Evolutionary conservation across 2,888 invertebrate species (phyloP).

Genomic region (Dryobotodes eremita): DNA sequence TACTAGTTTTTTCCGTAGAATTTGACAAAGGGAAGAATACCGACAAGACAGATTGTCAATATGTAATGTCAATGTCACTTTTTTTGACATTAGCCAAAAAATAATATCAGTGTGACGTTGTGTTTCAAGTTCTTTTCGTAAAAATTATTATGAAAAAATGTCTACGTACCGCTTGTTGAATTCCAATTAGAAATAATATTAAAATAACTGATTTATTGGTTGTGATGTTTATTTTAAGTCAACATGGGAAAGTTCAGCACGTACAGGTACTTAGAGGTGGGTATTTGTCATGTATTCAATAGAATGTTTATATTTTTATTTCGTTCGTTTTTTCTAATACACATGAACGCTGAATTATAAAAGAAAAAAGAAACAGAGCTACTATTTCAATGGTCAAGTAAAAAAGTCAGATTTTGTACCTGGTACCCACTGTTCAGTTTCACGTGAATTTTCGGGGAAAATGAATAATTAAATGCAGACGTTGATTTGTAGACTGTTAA

Average conservation of each 20-base stretch:
- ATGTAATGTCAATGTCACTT: slow-evolving; percentile 12
- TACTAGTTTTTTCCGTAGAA: slow-evolving; percentile 4
- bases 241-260: slow-evolving; percentile 90
- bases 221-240: slow-evolving; percentile 86
- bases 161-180: slow-evolving; percentile 26
- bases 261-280: slow-evolving; percentile 90
- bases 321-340: not conserved
- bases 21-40: not conserved
- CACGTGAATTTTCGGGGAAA: not conserved
- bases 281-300: slow-evolving; percentile 52
- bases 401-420: not conserved
- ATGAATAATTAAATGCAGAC: not conserved
- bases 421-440: not conserved
- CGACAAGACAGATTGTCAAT: not conserved
- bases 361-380: not conserved
- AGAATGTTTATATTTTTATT: slow-evolving; percentile 33
- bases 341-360: not conserved
- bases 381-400: too few species aligned
- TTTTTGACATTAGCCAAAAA: slow-evolving; percentile 42
- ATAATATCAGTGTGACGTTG: slow-evolving; percentile 20
- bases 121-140: slow-evolving; percentile 20
- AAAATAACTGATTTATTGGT: slow-evolving; percentile 65
- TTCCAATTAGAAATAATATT: slow-evolving; percentile 47
- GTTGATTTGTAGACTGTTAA: not conserved
- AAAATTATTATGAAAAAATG: slow-evolving; percentile 50